phyloP scores from a whole-genome alignment of 2,888 invertebrate species.

The Morinoia aosen region DNA sequence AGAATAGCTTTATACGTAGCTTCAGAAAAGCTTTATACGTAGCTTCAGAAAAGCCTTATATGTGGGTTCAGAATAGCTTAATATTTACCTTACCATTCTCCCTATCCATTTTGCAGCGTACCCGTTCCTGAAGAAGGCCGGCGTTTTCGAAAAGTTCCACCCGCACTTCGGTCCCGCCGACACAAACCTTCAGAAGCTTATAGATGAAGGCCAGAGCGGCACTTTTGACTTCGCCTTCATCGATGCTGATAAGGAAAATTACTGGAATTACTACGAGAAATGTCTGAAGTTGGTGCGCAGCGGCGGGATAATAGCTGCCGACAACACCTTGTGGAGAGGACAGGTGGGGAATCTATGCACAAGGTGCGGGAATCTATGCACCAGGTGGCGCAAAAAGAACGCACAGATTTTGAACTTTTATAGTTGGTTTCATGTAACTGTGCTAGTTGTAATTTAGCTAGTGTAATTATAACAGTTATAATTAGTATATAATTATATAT shows the following conservation, averaged over 20 bases:
- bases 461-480: no score
- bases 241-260: conserved; percentile 71
- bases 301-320: conserved; percentile 72
- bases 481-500: no score
- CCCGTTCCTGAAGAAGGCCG: conserved; percentile 69
- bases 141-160: conserved; percentile 69
- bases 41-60: no score
- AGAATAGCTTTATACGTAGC: no score
- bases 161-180: conserved; percentile 69
- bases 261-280: conserved; percentile 72
- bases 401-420: no score
- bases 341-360: conserved; percentile 57
- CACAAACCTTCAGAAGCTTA: conserved; percentile 68
- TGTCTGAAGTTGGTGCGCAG: conserved; percentile 70
- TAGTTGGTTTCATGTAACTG: no score
- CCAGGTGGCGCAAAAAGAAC: no score
- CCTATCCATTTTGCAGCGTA: conserved; percentile 55
- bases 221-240: conserved; percentile 72
- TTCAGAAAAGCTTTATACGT: no score
- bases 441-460: no score
- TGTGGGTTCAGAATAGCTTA: background rate
- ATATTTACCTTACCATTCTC: background rate
- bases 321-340: conserved; percentile 70
- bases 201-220: conserved; percentile 69
- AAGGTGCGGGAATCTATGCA: no score